These are phyloP conservation scores for Argopecten irradians DNA, from an alignment of 1,140 invertebrate genomes.

Conservation along the genomic window DNA sequence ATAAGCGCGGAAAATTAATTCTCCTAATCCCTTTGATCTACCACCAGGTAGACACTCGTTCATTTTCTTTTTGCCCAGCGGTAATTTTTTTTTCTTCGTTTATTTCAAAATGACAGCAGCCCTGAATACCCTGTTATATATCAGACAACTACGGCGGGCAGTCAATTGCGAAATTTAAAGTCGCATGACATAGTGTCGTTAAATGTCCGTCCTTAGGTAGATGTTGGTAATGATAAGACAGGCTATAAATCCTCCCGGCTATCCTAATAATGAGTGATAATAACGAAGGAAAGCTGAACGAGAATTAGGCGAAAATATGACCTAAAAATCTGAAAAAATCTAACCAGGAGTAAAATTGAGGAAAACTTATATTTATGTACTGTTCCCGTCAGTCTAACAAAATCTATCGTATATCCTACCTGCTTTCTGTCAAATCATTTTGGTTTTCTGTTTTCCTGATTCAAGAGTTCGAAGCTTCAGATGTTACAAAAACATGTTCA, in stretches of 20 bases:
- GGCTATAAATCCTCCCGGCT: neutral
- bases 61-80: slow-evolving; percentile 20
- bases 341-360: too few species aligned
- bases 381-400: too few species aligned
- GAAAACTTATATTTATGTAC: too few species aligned
- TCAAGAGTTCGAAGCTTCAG: too few species aligned
- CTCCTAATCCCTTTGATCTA: neutral
- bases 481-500: too few species aligned
- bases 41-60: neutral
- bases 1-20: slow-evolving; percentile 2
- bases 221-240: neutral
- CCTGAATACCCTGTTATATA: neutral
- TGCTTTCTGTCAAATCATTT: too few species aligned
- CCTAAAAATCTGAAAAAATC: too few species aligned
- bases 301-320: neutral
- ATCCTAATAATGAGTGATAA: neutral
- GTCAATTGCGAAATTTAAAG: slow-evolving; percentile 22
- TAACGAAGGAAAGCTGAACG: neutral
- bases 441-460: too few species aligned
- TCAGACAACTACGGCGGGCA: neutral
- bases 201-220: neutral
- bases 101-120: neutral
- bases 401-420: too few species aligned
- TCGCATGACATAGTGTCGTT: slow-evolving; percentile 6
- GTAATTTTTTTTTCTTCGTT: neutral